These are phyloP conservation scores for Argopecten irradians DNA, from an alignment of 1,140 invertebrate species.

Conservation along the genomic window DNA sequence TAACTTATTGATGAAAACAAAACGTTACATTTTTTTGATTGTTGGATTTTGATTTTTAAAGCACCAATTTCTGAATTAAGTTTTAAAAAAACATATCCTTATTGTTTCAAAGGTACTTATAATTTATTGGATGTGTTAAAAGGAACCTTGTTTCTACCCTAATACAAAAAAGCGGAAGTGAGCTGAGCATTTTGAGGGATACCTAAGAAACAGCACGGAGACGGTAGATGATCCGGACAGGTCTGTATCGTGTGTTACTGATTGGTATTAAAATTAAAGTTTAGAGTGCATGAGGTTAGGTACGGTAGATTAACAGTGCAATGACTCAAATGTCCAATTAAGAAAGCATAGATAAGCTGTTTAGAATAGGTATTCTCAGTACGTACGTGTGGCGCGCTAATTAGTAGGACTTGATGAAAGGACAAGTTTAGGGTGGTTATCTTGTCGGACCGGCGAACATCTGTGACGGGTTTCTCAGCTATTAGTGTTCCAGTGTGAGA, in stretches of 20 bases:
- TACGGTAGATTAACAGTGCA: not conserved
- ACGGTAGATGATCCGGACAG: not conserved
- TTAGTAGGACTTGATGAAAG: constrained; percentile 3
- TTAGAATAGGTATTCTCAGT: constrained; percentile 22
- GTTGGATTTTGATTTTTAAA: not conserved
- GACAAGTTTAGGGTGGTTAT: not conserved
- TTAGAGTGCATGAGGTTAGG: not conserved
- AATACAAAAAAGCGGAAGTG: not conserved
- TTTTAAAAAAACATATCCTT: not conserved
- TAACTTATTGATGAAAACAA: not conserved
- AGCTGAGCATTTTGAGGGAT: not conserved
- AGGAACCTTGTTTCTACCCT: not conserved
- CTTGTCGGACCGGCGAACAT: not conserved
- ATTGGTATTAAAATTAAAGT: not conserved
- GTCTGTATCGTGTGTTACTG: not conserved
- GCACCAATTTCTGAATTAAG: not conserved
- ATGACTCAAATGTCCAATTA: constrained; percentile 16
- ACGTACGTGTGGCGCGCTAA: not conserved
- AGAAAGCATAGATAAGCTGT: constrained; percentile 16
- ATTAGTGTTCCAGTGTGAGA: constrained; percentile 5
- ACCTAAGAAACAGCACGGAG: not conserved
- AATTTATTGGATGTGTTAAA: not conserved
- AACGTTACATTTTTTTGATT: not conserved
- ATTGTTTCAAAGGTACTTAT: not conserved
- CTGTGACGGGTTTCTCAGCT: not conserved